phyloP scores from a whole-genome alignment of 2,888 invertebrate species.

The Aphodius granarius region DNA sequence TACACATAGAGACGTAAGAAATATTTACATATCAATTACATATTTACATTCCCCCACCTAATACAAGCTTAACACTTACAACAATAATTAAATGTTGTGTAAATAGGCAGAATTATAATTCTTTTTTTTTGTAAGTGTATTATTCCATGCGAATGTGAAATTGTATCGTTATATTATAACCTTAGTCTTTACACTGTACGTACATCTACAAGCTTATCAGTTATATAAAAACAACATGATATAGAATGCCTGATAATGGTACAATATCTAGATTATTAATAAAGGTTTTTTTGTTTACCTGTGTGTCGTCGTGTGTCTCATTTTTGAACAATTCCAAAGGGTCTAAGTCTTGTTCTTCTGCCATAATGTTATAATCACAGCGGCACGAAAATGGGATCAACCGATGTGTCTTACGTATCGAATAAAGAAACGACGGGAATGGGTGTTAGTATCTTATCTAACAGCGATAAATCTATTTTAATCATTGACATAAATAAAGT shows the following conservation, averaged over 20 bases:
- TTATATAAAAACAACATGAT: constrained; percentile 1
- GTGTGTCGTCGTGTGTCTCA: constrained; percentile 24
- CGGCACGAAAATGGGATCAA: not conserved
- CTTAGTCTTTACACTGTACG: not conserved
- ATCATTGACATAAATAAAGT: constrained; percentile 5
- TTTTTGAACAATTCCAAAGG: constrained; percentile 26
- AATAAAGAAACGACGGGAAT: not conserved
- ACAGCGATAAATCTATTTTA: constrained; percentile 8
- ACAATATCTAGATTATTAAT: not conserved
- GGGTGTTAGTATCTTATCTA: constrained; percentile 12
- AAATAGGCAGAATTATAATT: too few species aligned
- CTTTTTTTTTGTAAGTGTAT: too few species aligned
- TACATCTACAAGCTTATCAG: constrained; percentile 1
- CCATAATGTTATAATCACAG: too few species aligned
- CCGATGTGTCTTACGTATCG: not conserved
- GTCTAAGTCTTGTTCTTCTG: constrained; percentile 17
- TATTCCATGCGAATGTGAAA: not conserved
- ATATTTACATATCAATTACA: too few species aligned
- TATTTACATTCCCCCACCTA: too few species aligned
- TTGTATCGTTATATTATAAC: not conserved
- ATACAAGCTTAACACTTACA: too few species aligned
- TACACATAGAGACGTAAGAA: too few species aligned
- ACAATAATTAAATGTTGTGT: too few species aligned
- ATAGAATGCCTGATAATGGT: not conserved
- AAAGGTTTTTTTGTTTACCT: constrained; percentile 16